A percentile compares a stretch with the other conserved stretches of the same genome.
Conservation (phyloP, 1,140 invertebrate species). For the Antheraea mylitta region DNA sequence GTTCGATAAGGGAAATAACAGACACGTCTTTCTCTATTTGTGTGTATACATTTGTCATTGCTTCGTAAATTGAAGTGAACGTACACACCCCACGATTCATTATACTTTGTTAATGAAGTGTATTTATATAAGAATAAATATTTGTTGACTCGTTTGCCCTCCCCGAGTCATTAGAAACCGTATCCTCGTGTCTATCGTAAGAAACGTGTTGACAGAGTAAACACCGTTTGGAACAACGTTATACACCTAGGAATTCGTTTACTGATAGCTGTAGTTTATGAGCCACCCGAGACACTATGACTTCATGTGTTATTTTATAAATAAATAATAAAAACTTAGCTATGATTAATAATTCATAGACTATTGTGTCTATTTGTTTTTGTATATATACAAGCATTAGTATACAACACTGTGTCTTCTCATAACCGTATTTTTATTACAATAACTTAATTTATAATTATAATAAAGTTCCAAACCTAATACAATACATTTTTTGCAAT, state of each 20-base stretch:
- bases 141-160: not conserved
- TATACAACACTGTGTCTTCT: no score
- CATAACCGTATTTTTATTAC: no score
- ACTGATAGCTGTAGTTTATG: not conserved
- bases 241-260: not conserved
- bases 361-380: no score
- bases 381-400: no score
- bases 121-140: not conserved
- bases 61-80: not conserved
- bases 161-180: not conserved
- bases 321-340: no score
- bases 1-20: no score
- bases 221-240: not conserved
- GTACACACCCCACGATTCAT: not conserved
- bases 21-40: not conserved
- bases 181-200: not conserved
- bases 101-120: not conserved
- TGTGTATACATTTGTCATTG: not conserved
- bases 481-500: no score
- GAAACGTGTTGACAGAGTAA: not conserved
- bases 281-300: not conserved
- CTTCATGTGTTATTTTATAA: no score
- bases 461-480: no score
- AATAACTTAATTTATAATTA: no score
- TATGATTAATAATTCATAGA: no score